These are phyloP conservation scores for Ostrea denselamellosa DNA, from an alignment of 1,140 invertebrate genomes.

Conservation along the genomic window DNA sequence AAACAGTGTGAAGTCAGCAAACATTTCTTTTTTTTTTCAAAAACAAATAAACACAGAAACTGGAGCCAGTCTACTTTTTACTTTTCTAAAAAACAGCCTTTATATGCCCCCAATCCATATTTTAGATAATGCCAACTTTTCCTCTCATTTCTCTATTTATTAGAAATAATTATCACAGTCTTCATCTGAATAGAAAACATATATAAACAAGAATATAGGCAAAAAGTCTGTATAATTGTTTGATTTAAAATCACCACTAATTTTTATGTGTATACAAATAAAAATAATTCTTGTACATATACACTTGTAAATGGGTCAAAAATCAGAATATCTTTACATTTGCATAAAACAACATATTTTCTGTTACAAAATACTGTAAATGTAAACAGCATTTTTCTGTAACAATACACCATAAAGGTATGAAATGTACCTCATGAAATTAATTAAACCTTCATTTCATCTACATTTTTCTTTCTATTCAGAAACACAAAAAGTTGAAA, in stretches of 20 bases:
- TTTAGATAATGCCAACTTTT: no score
- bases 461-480: not conserved
- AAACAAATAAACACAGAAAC: no score
- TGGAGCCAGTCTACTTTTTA: no score
- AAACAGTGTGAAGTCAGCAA: not conserved
- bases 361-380: not conserved
- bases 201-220: not conserved
- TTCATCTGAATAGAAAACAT: not conserved
- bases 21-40: not conserved
- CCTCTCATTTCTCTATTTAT: no score
- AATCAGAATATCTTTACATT: no score
- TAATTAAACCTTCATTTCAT: not conserved
- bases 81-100: no score
- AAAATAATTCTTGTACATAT: not conserved
- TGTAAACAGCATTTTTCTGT: no score
- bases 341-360: no score
- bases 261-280: not conserved
- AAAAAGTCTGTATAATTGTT: not conserved
- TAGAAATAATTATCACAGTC: not conserved
- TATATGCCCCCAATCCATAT: no score
- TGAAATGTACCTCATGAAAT: no score
- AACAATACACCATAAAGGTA: no score
- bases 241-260: not conserved
- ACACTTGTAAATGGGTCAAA: no score
- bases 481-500: not conserved